These are phyloP conservation scores for Zeus faber DNA, from an alignment of 2,113 vertebrate genomes.

Conservation along the genomic window DNA sequence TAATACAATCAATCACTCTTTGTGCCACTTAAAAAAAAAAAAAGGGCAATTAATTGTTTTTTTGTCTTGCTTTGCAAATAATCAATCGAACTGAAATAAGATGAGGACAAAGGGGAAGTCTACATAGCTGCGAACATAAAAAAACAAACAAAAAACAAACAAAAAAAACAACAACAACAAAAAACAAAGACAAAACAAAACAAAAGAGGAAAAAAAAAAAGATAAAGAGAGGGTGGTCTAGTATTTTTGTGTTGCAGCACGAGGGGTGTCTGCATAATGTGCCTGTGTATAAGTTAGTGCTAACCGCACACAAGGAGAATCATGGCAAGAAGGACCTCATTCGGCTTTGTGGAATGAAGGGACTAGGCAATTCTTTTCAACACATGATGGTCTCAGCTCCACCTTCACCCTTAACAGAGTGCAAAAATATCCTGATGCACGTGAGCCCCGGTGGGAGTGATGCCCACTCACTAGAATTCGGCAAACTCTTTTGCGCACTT, in stretches of 20 bases:
- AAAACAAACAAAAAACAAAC: conserved; percentile 38
- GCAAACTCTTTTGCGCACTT: conserved; percentile 98
- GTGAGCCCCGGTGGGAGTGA: conserved; percentile 79
- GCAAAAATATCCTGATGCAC: conserved; percentile 82
- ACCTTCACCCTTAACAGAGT: conserved; percentile 85
- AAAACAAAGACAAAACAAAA: conserved; percentile 38
- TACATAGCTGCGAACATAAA: conserved; percentile 61
- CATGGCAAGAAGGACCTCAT: conserved; percentile 89
- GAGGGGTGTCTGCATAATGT: conserved; percentile 83
- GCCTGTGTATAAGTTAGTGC: conserved; percentile 86
- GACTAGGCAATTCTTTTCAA: conserved; percentile 85
- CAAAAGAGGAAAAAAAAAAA: conserved; percentile 40
- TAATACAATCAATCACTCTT: conserved; percentile 77
- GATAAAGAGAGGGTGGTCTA: conserved; percentile 78
- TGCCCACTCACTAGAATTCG: conserved; percentile 87
- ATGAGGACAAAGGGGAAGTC: conserved; percentile 57
- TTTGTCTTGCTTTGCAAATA: conserved; percentile 74
- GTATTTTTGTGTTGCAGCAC: conserved; percentile 83
- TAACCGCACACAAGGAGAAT: conserved; percentile 83
- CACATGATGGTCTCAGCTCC: conserved; percentile 84
- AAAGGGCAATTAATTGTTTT: conserved; percentile 67
- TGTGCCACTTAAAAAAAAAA: conserved; percentile 79
- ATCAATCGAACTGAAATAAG: conserved; percentile 67
- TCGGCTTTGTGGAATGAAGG: conserved; percentile 91
- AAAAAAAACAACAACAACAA: conserved; percentile 59